Conservation (phyloP, 2,113 vertebrate species). For the Mobula hypostoma region DNA sequence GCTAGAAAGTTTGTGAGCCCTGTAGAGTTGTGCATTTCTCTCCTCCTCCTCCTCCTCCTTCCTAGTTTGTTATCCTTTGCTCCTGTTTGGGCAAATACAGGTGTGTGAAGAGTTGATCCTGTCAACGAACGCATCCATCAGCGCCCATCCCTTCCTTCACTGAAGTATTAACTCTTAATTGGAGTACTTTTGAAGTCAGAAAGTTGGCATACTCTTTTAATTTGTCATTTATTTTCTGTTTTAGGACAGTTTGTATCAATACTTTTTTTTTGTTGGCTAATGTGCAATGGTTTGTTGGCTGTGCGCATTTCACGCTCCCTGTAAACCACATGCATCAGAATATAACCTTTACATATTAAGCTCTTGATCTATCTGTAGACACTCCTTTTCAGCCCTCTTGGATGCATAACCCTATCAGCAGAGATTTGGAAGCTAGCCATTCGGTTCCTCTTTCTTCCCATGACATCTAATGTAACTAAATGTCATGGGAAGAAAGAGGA, state of each 20-base stretch:
- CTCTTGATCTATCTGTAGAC: slow-evolving; percentile 8
- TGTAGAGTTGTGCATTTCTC: no score
- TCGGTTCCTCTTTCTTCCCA: not conserved
- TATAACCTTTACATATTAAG: not conserved
- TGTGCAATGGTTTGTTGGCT: not conserved
- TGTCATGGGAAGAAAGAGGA: not conserved
- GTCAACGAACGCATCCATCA: no score
- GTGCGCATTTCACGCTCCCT: not conserved
- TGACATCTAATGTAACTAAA: not conserved
- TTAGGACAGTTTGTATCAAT: not conserved
- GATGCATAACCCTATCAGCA: not conserved
- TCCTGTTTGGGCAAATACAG: not conserved
- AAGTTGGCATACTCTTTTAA: not conserved
- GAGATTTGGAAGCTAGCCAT: not conserved
- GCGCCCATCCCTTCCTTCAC: no score
- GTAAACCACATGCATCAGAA: not conserved
- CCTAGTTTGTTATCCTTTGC: not conserved
- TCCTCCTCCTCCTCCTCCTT: not conserved
- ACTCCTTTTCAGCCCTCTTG: not conserved
- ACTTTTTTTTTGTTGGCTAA: not conserved
- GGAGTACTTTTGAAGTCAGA: not conserved
- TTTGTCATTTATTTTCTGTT: not conserved
- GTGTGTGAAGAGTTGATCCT: no score
- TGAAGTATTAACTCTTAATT: no score
- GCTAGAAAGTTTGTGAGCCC: no score